These are phyloP conservation scores for Apamea sordens DNA, from an alignment of 2,888 invertebrate genomes.

Conservation along the genomic window DNA sequence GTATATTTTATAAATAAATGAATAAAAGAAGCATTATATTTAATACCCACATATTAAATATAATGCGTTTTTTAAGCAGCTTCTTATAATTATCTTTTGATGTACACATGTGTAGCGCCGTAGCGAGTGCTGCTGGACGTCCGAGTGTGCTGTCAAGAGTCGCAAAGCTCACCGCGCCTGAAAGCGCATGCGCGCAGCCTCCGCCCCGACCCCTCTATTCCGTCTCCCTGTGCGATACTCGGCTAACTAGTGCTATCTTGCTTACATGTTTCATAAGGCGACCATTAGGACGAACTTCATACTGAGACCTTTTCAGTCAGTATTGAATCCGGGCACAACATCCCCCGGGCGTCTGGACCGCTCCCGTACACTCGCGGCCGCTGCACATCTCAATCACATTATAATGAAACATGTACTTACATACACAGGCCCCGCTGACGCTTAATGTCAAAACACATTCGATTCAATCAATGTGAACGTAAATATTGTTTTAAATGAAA, in stretches of 20 bases:
- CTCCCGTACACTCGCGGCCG: constrained; percentile 37
- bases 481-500: constrained; percentile 37
- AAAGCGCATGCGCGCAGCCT: constrained; percentile 83
- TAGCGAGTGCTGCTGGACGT: constrained; percentile 3
- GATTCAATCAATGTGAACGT: constrained; percentile 40
- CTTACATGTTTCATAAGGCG: constrained; percentile 59
- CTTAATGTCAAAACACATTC: constrained; percentile 43
- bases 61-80: no score
- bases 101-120: constrained; percentile 9
- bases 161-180: constrained; percentile 1
- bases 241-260: constrained; percentile 62
- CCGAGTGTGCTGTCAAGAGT: constrained; percentile 33
- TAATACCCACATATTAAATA: no score
- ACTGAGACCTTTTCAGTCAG: constrained; percentile 49
- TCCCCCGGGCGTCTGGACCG: constrained; percentile 54
- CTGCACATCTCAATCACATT: constrained; percentile 38
- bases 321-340: constrained; percentile 60
- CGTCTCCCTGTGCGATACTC: constrained; percentile 51
- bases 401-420: constrained; percentile 51
- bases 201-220: constrained; percentile 69
- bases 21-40: neutral
- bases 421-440: constrained; percentile 21
- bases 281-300: constrained; percentile 60
- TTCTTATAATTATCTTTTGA: constrained; percentile 2
- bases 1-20: neutral